phyloP scores from a whole-genome alignment of 2,797 vertebrate genomes.

The Anas bernieri region DNA sequence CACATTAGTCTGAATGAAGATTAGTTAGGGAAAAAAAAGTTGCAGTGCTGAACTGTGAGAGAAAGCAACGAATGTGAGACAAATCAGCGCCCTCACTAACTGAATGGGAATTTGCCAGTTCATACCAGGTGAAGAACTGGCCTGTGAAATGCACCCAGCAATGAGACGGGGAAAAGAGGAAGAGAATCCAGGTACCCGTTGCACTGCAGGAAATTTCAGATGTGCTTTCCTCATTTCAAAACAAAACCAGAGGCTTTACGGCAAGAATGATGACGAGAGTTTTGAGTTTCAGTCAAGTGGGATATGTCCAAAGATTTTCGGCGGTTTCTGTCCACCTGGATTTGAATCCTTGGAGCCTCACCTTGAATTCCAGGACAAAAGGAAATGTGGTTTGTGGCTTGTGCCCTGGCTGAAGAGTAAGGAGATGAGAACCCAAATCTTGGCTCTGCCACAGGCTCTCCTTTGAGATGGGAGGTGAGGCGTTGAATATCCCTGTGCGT shows the following conservation, averaged over 20 bases:
- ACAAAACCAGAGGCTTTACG: not conserved
- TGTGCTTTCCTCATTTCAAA: not conserved
- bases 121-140: not conserved
- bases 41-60: not conserved
- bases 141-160: not conserved
- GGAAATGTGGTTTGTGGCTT: slow-evolving; percentile 42
- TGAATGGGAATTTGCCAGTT: not conserved
- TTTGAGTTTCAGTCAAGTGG: not conserved
- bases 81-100: not conserved
- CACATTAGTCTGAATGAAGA: not conserved
- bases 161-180: not conserved
- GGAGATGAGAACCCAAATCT: slow-evolving; percentile 16
- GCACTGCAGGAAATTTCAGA: not conserved
- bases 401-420: not conserved
- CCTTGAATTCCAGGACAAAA: slow-evolving; percentile 56
- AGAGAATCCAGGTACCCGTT: not conserved
- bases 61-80: not conserved
- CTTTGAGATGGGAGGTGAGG: not conserved
- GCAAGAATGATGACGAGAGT: fast-evolving
- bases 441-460: slow-evolving; percentile 29
- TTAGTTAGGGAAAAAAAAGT: not conserved
- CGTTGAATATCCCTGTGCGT: not conserved
- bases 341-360: not conserved
- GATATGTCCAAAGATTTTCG: not conserved
- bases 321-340: not conserved